Conservation (phyloP, 2,888 invertebrate genomes). For the Hirtodrosophila histrioides region DNA sequence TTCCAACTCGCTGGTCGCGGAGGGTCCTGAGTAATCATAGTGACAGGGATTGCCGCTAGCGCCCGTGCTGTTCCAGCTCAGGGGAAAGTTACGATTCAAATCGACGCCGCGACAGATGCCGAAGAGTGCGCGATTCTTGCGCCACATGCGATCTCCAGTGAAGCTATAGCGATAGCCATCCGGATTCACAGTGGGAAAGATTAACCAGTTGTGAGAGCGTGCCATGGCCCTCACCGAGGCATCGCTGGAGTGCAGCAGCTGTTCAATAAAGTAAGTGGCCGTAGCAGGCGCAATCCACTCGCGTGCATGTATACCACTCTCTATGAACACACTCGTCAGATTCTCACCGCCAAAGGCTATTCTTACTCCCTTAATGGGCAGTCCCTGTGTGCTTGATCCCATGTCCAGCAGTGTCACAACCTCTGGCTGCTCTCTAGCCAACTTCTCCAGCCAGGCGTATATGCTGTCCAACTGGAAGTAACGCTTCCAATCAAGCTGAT, state of each 20-base stretch:
- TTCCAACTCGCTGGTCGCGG: conserved; percentile 87
- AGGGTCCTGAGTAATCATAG: conserved; percentile 87
- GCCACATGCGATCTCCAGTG: conserved; percentile 90
- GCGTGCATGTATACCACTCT: conserved; percentile 84
- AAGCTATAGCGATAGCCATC: conserved; percentile 91
- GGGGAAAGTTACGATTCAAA: conserved; percentile 88
- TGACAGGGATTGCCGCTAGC: conserved; percentile 86
- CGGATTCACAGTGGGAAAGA: conserved; percentile 90
- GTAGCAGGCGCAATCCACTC: conserved; percentile 84
- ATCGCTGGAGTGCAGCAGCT: conserved; percentile 82
- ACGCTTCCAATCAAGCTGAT: conserved; percentile 78
- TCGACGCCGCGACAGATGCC: conserved; percentile 87
- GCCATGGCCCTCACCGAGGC: conserved; percentile 76
- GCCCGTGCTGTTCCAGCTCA: conserved; percentile 86
- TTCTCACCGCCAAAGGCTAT: conserved; percentile 80
- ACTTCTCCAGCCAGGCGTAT: conserved; percentile 78
- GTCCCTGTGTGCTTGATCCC: conserved; percentile 85
- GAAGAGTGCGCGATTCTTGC: conserved; percentile 88
- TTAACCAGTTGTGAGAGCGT: conserved; percentile 87
- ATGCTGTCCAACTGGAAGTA: conserved; percentile 82
- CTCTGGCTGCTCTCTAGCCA: conserved; percentile 63
- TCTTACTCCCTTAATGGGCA: conserved; percentile 85
- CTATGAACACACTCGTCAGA: conserved; percentile 84
- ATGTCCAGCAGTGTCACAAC: conserved; percentile 83
- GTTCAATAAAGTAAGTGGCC: conserved; percentile 81